Evolutionary conservation across 2,113 vertebrate genomes (phyloP).

Genomic region (Lonchura striata): DNA sequence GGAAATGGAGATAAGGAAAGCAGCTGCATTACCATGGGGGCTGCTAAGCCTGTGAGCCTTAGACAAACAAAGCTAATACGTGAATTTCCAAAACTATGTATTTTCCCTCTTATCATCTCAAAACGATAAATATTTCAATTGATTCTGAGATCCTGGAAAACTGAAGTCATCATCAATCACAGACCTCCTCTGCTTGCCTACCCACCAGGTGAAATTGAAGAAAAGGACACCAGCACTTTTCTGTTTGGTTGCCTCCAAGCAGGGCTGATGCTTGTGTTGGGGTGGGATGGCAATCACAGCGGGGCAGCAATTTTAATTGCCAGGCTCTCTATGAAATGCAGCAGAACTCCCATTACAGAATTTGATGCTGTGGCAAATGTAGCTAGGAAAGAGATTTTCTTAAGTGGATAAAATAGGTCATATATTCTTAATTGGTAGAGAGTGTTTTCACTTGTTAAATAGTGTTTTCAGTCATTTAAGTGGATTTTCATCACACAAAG

Average conservation of each 20-base stretch:
- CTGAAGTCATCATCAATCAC: neutral
- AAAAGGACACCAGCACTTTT: neutral
- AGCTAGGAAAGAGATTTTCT: neutral
- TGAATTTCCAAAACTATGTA: neutral
- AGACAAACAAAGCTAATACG: neutral
- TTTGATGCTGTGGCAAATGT: neutral
- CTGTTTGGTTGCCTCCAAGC: neutral
- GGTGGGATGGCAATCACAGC: neutral
- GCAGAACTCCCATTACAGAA: neutral
- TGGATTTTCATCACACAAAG: neutral
- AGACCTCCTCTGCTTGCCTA: neutral
- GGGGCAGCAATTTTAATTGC: neutral
- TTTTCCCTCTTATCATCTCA: neutral
- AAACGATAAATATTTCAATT: neutral
- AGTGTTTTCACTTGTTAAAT: neutral
- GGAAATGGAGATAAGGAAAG: neutral
- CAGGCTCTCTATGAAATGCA: neutral
- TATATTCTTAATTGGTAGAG: neutral
- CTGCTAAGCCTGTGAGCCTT: neutral
- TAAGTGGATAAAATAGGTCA: conserved; percentile 11
- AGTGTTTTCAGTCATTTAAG: neutral
- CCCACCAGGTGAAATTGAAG: neutral
- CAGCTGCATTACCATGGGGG: neutral
- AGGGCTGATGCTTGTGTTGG: neutral
- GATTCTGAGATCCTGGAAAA: neutral